A percentile compares a stretch with the other conserved stretches of the same genome.
These are phyloP conservation scores for Hipparchia sbordonii DNA, from an alignment of 2,888 invertebrate species.

Conservation along the genomic window DNA sequence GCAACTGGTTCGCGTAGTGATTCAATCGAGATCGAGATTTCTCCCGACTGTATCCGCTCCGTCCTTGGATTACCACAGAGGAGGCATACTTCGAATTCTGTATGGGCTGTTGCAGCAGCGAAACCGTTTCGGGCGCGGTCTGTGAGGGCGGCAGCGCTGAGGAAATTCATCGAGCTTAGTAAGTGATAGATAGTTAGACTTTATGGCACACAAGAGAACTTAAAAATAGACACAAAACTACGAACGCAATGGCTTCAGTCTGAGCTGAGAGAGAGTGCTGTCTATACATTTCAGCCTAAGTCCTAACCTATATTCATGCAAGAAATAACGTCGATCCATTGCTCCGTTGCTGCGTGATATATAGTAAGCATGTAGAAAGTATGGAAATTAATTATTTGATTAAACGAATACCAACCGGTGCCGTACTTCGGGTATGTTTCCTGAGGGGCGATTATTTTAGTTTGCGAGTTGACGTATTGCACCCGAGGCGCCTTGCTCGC, in stretches of 20 bases:
- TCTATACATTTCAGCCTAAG: too few relatives aligned
- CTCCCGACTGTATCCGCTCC: slow-evolving; percentile 65
- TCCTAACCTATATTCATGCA: too few relatives aligned
- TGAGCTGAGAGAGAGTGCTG: too few relatives aligned
- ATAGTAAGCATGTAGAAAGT: too few relatives aligned
- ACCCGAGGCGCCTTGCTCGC: slow-evolving; percentile 57
- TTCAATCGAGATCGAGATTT: slow-evolving; percentile 60
- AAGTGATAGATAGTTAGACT: not conserved
- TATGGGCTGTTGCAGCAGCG: slow-evolving; percentile 71
- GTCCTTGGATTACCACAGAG: slow-evolving; percentile 64
- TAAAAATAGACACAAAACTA: too few relatives aligned
- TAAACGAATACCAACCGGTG: slow-evolving; percentile 53
- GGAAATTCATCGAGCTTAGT: not conserved
- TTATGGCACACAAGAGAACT: not conserved
- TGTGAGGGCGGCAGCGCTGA: slow-evolving; percentile 72
- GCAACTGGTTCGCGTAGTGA: slow-evolving; percentile 56
- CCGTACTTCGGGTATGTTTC: slow-evolving; percentile 69
- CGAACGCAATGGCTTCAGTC: too few relatives aligned
- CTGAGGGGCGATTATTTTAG: slow-evolving; percentile 62
- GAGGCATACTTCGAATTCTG: slow-evolving; percentile 68
- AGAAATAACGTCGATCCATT: too few relatives aligned
- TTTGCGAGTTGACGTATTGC: slow-evolving; percentile 60
- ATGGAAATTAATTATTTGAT: too few relatives aligned
- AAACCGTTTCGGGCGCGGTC: slow-evolving; percentile 78
- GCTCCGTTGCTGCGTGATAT: too few relatives aligned